A percentile compares a stretch with the other conserved stretches of the same genome.
phyloP scores from a whole-genome alignment of 2,888 invertebrate genomes.

The Odontomyia ornata region DNA sequence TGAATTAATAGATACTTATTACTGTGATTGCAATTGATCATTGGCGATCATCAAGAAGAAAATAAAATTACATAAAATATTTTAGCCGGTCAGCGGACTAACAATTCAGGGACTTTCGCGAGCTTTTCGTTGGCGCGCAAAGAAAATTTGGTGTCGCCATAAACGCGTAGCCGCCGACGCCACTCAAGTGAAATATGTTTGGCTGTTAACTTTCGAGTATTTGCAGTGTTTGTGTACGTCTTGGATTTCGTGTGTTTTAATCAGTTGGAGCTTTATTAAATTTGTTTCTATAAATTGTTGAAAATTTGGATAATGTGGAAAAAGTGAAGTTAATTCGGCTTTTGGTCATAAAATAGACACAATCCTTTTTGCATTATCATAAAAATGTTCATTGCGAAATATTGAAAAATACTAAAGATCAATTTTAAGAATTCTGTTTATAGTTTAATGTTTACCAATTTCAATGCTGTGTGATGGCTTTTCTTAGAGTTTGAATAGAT shows the following conservation, averaged over 20 bases:
- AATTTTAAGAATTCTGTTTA: not conserved
- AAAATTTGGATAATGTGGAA: not conserved
- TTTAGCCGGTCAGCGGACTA: slow-evolving; percentile 7
- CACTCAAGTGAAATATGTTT: slow-evolving; percentile 20
- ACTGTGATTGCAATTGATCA: slow-evolving; percentile 31
- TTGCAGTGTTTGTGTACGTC: slow-evolving; percentile 10
- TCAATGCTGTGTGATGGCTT: slow-evolving; percentile 13
- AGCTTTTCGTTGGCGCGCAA: not conserved
- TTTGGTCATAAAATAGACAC: not conserved
- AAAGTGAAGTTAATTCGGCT: not conserved
- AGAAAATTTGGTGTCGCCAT: not conserved
- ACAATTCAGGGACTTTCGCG: slow-evolving; percentile 2
- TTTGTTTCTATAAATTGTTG: not conserved
- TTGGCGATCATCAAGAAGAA: slow-evolving; percentile 16
- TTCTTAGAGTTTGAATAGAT: slow-evolving; percentile 2
- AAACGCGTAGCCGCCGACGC: not conserved
- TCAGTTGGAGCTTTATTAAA: not conserved
- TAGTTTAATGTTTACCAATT: not conserved
- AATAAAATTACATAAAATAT: not conserved
- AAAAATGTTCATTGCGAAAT: not conserved
- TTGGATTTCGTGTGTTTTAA: slow-evolving; percentile 8
- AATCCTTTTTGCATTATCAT: not conserved
- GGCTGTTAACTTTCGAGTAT: not conserved
- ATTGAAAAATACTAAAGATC: not conserved
- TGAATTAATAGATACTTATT: slow-evolving; percentile 34